These are phyloP conservation scores for Labroides dimidiatus DNA, from an alignment of 2,797 vertebrate species.

Conservation along the genomic window DNA sequence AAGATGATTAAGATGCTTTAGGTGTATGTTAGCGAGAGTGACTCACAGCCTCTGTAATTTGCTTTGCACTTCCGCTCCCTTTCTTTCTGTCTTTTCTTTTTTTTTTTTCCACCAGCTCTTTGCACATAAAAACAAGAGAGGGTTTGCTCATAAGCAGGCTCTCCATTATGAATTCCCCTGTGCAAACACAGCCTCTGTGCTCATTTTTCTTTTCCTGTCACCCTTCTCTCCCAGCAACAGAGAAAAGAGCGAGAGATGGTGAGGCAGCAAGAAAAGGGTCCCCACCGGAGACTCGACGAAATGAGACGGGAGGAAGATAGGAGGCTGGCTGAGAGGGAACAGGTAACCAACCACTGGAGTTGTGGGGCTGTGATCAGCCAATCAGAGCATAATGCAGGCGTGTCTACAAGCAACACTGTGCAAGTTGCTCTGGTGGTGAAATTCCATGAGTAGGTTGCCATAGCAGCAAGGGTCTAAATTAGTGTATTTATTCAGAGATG, in stretches of 20 bases:
- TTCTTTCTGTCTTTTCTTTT: slow-evolving; percentile 23
- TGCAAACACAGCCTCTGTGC: slow-evolving; percentile 55
- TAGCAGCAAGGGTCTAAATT: slow-evolving; percentile 87
- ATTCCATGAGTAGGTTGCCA: slow-evolving; percentile 87
- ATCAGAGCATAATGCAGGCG: slow-evolving; percentile 67
- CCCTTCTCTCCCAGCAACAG: slow-evolving; percentile 88
- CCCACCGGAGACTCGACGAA: slow-evolving; percentile 91
- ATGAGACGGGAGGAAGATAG: slow-evolving; percentile 93
- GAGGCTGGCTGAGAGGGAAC: slow-evolving; percentile 91
- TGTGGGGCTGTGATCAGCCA: slow-evolving; percentile 52
- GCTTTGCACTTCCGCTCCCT: slow-evolving; percentile 24
- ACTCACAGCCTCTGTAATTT: slow-evolving; percentile 56
- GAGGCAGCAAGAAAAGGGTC: slow-evolving; percentile 95
- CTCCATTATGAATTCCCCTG: slow-evolving; percentile 42
- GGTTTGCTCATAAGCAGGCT: slow-evolving; percentile 37
- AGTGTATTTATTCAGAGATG: slow-evolving; percentile 85
- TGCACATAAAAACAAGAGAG: slow-evolving; percentile 33
- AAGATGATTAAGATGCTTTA: slow-evolving; percentile 39
- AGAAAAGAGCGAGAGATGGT: slow-evolving; percentile 92
- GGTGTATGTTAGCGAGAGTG: slow-evolving; percentile 33
- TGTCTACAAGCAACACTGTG: slow-evolving; percentile 58
- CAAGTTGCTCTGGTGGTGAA: slow-evolving; percentile 79
- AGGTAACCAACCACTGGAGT: slow-evolving; percentile 84
- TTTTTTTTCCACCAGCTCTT: slow-evolving; percentile 31
- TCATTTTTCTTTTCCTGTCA: slow-evolving; percentile 68